A percentile compares a stretch with the other conserved stretches of the same genome.
phyloP scores from a whole-genome alignment of 1,140 invertebrate genomes.

The Drosophila sulfurigaster region DNA sequence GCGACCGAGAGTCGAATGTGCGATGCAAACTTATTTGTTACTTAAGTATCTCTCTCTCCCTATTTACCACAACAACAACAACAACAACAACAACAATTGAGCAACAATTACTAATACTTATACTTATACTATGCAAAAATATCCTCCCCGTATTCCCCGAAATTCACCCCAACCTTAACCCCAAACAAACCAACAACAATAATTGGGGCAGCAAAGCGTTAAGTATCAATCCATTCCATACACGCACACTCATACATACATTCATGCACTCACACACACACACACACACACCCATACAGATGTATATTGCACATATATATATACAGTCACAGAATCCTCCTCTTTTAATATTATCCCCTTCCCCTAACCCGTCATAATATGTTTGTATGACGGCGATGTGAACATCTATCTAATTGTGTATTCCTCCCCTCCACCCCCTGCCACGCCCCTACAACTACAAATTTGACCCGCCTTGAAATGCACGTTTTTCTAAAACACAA shows the following conservation, averaged over 20 bases:
- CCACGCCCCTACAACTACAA: conserved; percentile 1
- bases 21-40: conserved; percentile 24
- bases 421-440: background rate
- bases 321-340: conserved; percentile 1
- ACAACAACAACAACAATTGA: conserved; percentile 19
- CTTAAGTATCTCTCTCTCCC: conserved; percentile 21
- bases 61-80: too few relatives aligned
- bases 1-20: background rate
- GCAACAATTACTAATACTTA: conserved; percentile 56
- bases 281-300: background rate
- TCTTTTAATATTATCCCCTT: conserved; percentile 12
- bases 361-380: background rate
- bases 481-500: conserved; percentile 22
- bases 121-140: conserved; percentile 42
- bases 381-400: conserved; percentile 10
- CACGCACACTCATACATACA: conserved; percentile 4
- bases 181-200: conserved; percentile 17
- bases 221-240: conserved; percentile 38
- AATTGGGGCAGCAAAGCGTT: conserved; percentile 22
- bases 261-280: conserved; percentile 1
- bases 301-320: too few relatives aligned
- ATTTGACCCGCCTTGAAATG: conserved; percentile 32
- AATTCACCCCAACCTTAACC: conserved; percentile 3
- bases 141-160: conserved; percentile 1
- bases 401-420: conserved; percentile 40